These are phyloP conservation scores for Megaceryle alcyon DNA, from an alignment of 2,797 vertebrate species.

Conservation along the genomic window DNA sequence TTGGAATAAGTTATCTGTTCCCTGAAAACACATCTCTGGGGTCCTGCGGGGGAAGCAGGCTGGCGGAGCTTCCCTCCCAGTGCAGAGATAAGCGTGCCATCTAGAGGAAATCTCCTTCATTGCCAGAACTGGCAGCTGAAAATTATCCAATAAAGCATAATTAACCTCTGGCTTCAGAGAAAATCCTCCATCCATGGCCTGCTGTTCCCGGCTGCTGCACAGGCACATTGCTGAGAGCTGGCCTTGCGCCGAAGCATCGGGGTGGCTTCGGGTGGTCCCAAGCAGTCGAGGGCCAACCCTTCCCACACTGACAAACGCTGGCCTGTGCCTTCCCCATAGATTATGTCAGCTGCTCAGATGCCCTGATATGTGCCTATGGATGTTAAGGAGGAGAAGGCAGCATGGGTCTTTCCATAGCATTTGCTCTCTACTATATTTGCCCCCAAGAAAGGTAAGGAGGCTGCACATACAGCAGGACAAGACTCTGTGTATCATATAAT, in stretches of 20 bases:
- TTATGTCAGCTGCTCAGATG: rapidly evolving
- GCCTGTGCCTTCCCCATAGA: neutral
- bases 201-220: neutral
- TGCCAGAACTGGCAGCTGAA: slow-evolving; percentile 49
- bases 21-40: neutral
- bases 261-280: neutral
- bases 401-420: rapidly evolving
- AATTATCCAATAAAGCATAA: slow-evolving; percentile 65
- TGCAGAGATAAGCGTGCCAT: slow-evolving; percentile 67
- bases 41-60: neutral
- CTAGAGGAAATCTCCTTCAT: slow-evolving; percentile 69
- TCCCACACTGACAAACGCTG: rapidly evolving
- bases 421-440: rapidly evolving
- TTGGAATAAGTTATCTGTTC: neutral
- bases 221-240: rapidly evolving
- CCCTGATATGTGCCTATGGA: rapidly evolving
- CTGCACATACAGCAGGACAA: rapidly evolving
- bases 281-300: rapidly evolving
- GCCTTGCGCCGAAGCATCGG: rapidly evolving
- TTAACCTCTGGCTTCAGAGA: slow-evolving; percentile 63
- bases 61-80: slow-evolving; percentile 12
- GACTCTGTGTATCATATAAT: neutral
- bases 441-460: neutral
- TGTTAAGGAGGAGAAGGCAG: neutral
- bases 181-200: slow-evolving; percentile 26